Base-by-base conservation (phyloP, 2,113 vertebrate species). In the Phoxinus phoxinus region DNA sequence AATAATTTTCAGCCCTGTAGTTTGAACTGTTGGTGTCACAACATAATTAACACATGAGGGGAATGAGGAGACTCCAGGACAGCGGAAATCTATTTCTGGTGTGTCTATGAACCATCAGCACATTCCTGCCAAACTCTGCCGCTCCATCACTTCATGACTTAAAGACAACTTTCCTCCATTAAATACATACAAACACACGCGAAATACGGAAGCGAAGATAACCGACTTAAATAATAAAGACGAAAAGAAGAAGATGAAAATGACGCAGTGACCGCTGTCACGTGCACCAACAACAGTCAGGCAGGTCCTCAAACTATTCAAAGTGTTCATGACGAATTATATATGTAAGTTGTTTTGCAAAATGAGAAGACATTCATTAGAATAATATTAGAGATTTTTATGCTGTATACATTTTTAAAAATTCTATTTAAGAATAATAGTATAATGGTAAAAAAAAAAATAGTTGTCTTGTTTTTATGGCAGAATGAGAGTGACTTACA, bases 91-190 rank as follows among this genome's bases (percentile, higher is more conserved):
- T 79, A 79, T 48, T 56, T 85, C 21, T 67, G 82, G 19, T 37
- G 32, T 73, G 79, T 73, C 80, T 85, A 32, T 37, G 25, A 84
- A 67, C 48, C 32, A 41, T 74, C 69, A 25, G 75, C 41, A 85
- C 83, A 84, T 88, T 88, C 79, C 51, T 82, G 53, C 30, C 17
- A 71, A 71, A 87, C 48, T 25, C 25, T 81, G 23, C 30, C 21
- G 85, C 84, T 81, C 48, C 83, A 86, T 59, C 69, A 71, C 72
- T 85, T 84, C 9, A 81, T 78, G 83, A n/a, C n/a, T 30, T n/a
- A 37, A 30, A 83, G 85, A 89, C 86, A 85, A 92, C 92, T 91
- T 92, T 90, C 91, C 86, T 89, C 75, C 46, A 92, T 87, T 92
- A 81, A 5, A 78, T 41, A 84, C 3, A 61, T 77, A 58, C 27